phyloP scores from a whole-genome alignment of 2,888 invertebrate species.

The Drepanosiphum platanoidis region DNA sequence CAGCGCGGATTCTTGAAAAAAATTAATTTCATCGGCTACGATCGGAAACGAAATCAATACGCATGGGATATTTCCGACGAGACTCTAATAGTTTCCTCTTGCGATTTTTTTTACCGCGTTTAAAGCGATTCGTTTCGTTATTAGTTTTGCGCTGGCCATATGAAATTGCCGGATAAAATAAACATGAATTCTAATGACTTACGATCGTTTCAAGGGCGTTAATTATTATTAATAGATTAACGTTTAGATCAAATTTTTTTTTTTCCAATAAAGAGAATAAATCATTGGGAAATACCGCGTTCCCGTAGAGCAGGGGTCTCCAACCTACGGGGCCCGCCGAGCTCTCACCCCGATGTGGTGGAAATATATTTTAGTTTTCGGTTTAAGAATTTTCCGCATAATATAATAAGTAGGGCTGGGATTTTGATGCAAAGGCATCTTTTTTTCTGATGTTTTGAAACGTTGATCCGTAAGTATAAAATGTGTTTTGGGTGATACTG shows the following conservation, averaged over 20 bases:
- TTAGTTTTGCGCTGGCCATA: neutral
- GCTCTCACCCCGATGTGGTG: no score
- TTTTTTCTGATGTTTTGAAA: no score
- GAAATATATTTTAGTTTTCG: no score
- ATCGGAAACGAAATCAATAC: constrained; percentile 8
- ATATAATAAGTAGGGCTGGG: no score
- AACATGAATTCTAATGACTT: neutral
- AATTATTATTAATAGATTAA: neutral
- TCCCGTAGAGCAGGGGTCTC: neutral
- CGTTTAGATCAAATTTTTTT: neutral
- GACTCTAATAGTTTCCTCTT: neutral
- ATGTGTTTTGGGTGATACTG: no score
- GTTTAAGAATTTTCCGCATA: no score
- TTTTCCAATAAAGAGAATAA: neutral
- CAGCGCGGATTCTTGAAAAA: neutral
- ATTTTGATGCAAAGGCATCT: no score
- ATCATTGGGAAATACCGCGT: neutral
- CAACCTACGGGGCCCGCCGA: no score
- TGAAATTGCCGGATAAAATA: neutral
- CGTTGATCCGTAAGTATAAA: no score
- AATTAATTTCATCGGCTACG: constrained; percentile 1
- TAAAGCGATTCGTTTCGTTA: neutral
- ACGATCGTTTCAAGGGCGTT: neutral
- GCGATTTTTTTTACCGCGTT: neutral
- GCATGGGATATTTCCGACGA: neutral